Conservation (phyloP, 2,797 vertebrate species). For the Sebastes matsubarae region DNA sequence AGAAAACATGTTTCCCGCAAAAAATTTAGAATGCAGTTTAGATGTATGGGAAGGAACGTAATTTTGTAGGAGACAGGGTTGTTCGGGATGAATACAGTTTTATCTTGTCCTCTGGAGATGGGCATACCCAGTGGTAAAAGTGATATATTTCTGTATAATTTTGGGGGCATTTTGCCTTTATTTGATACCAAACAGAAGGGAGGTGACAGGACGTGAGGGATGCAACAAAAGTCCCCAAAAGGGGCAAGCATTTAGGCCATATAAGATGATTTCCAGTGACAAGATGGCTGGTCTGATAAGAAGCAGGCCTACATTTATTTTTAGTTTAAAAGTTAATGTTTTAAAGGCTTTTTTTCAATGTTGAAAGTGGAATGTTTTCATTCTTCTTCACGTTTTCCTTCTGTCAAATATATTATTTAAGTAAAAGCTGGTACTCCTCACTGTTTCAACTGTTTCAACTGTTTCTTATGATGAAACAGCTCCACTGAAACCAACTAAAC, state of each 20-base stretch:
- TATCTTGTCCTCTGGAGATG: too few species aligned
- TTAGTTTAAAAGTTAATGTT: background rate
- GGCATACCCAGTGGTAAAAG: background rate
- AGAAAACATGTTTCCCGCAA: too few species aligned
- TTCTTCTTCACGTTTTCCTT: background rate
- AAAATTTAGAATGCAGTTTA: too few species aligned
- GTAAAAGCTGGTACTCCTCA: background rate
- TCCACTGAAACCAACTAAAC: background rate
- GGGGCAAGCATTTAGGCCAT: background rate
- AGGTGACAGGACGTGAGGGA: background rate
- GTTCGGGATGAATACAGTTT: too few species aligned
- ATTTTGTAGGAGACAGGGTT: too few species aligned
- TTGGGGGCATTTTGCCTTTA: background rate
- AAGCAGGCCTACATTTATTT: background rate
- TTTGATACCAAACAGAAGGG: background rate
- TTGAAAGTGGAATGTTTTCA: background rate
- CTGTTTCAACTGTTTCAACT: background rate
- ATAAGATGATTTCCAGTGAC: background rate
- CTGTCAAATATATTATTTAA: conserved; percentile 14
- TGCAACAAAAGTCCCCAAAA: background rate
- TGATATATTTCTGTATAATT: background rate
- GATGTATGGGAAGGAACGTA: too few species aligned
- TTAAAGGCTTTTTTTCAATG: background rate
- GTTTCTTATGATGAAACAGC: conserved; percentile 17
- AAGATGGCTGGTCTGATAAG: background rate